These are phyloP conservation scores for Sinocyclocheilus anophthalmus DNA, from an alignment of 2,113 vertebrate species.

Conservation along the genomic window DNA sequence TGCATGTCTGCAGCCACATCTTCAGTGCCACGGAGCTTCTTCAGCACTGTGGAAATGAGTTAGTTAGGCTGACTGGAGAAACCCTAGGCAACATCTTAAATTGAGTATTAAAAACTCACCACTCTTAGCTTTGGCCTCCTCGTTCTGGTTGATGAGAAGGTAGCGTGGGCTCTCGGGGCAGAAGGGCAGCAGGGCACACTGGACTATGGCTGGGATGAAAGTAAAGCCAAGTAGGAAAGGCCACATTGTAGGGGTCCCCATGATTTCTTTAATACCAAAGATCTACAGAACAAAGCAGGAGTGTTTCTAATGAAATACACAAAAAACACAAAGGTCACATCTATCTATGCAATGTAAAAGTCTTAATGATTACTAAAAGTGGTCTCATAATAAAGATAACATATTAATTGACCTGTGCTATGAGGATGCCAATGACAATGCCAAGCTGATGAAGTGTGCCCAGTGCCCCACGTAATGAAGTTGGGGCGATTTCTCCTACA, in stretches of 20 bases:
- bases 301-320: too few species aligned
- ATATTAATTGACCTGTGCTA: constrained; percentile 82
- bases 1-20: constrained; percentile 88
- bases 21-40: constrained; percentile 87
- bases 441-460: constrained; percentile 95
- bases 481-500: constrained; percentile 91
- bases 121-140: constrained; percentile 91
- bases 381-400: neutral
- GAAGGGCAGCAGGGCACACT: constrained; percentile 88
- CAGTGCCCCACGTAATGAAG: constrained; percentile 85
- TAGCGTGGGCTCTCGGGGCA: constrained; percentile 95
- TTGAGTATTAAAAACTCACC: constrained; percentile 73
- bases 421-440: constrained; percentile 90
- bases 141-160: constrained; percentile 92
- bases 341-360: neutral
- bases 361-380: neutral
- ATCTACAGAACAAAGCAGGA: constrained; percentile 72
- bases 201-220: constrained; percentile 83
- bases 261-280: constrained; percentile 87
- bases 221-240: constrained; percentile 88
- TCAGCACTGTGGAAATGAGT: constrained; percentile 77
- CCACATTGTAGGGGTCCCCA: constrained; percentile 88
- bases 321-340: neutral
- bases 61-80: neutral
- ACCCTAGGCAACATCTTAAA: neutral